Conservation (phyloP, 1,140 invertebrate species). For the Lordiphosa clarofinis region DNA sequence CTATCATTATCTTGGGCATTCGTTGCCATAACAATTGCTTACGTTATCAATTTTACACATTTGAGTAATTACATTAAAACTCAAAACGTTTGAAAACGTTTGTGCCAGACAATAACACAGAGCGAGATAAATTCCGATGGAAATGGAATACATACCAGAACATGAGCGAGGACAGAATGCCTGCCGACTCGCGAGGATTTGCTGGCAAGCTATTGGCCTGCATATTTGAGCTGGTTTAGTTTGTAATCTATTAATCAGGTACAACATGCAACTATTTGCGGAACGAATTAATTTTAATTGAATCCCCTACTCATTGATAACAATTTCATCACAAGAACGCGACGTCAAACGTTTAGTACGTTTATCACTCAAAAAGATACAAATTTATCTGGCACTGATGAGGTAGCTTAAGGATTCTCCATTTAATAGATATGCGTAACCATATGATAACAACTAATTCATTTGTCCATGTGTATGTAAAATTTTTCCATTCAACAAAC, state of each 20-base stretch:
- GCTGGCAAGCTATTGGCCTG: slow-evolving; percentile 49
- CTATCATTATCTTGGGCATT: too few relatives aligned
- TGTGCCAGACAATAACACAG: background rate
- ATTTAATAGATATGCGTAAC: background rate
- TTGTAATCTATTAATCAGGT: slow-evolving; percentile 1
- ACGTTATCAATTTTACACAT: slow-evolving; percentile 7
- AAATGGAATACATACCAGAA: slow-evolving; percentile 50
- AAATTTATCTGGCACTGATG: background rate
- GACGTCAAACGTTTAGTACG: background rate
- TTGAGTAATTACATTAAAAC: background rate
- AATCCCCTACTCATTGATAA: background rate
- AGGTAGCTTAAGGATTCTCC: background rate
- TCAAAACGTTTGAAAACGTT: background rate
- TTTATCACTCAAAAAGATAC: background rate
- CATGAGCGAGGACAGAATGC: slow-evolving; percentile 53
- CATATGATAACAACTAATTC: slow-evolving; percentile 3
- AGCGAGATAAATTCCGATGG: slow-evolving; percentile 5
- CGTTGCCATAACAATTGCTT: slow-evolving; percentile 3
- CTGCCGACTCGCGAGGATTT: slow-evolving; percentile 61
- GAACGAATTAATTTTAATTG: background rate
- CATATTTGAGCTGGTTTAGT: slow-evolving; percentile 21
- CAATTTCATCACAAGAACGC: background rate
- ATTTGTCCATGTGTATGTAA: slow-evolving; percentile 4
- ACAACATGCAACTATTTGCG: background rate
- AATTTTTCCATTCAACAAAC: slow-evolving; percentile 38